A percentile compares a stretch with the other conserved stretches of the same genome.
Conservation (phyloP, 2,888 invertebrate genomes). For the Stenodema calcarata region DNA sequence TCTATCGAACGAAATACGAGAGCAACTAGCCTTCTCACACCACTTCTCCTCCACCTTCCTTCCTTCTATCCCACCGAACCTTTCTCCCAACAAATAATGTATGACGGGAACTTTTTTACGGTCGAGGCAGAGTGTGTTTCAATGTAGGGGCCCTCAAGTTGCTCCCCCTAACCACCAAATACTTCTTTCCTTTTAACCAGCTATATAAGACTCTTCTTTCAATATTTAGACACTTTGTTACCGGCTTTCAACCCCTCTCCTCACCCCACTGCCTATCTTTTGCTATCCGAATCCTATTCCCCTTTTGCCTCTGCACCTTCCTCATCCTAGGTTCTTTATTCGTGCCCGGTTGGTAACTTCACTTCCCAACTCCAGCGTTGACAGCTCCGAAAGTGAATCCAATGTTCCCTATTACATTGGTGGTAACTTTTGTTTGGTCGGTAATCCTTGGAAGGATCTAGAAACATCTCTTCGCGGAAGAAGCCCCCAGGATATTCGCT, state of each 20-base stretch:
- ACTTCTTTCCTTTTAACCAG: constrained; percentile 45
- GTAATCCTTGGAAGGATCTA: background rate
- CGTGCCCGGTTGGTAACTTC: background rate
- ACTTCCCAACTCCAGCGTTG: background rate
- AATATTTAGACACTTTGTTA: constrained; percentile 49
- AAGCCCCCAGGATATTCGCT: background rate
- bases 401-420: background rate
- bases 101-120: constrained; percentile 51
- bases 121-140: constrained; percentile 49
- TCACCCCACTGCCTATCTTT: background rate
- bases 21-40: background rate
- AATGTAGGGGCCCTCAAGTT: constrained; percentile 44
- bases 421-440: background rate
- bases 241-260: background rate
- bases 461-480: background rate
- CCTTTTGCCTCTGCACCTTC: background rate
- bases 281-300: background rate
- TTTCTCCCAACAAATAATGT: constrained; percentile 46
- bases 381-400: background rate
- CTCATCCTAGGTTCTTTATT: background rate
- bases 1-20: background rate
- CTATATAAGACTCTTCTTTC: constrained; percentile 39
- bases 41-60: background rate
- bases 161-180: constrained; percentile 46
- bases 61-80: background rate